Percentiles rank a stretch among this genome's conserved stretches.
Evolutionary conservation across 2,113 vertebrate genomes (phyloP).

Genomic region (Cyphomyrus plagiostoma): DNA sequence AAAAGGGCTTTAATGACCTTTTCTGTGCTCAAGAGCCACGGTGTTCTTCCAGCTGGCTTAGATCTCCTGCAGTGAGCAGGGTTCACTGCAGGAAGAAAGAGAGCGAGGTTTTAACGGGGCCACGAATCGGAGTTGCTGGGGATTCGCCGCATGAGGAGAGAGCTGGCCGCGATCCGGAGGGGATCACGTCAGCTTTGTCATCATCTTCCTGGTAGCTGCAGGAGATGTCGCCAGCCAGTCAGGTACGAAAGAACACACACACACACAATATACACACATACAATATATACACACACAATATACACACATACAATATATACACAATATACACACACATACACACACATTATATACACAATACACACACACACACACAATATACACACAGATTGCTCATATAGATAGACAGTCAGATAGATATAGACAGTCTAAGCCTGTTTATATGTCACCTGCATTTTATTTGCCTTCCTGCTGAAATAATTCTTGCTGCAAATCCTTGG

Average conservation of each 20-base stretch:
- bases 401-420: not conserved
- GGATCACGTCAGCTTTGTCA: not conserved
- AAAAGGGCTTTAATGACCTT: conserved; percentile 8
- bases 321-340: too few relatives aligned
- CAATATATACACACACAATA: too few relatives aligned
- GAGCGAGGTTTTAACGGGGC: not conserved
- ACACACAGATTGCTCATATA: not conserved
- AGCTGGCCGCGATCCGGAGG: not conserved
- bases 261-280: not conserved
- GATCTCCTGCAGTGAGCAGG: conserved; percentile 6
- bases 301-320: too few relatives aligned
- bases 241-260: not conserved
- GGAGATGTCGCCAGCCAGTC: not conserved
- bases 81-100: not conserved
- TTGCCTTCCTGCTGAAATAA: not conserved
- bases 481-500: not conserved
- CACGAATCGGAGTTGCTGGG: not conserved
- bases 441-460: not conserved
- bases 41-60: conserved; percentile 3
- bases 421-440: not conserved
- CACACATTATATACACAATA: too few relatives aligned
- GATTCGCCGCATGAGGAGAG: not conserved
- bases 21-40: not conserved
- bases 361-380: too few relatives aligned
- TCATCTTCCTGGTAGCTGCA: not conserved